A percentile compares a stretch with the other conserved stretches of the same genome.
Conservation (phyloP, 2,888 invertebrate genomes). For the Drosophila peninsularis region DNA sequence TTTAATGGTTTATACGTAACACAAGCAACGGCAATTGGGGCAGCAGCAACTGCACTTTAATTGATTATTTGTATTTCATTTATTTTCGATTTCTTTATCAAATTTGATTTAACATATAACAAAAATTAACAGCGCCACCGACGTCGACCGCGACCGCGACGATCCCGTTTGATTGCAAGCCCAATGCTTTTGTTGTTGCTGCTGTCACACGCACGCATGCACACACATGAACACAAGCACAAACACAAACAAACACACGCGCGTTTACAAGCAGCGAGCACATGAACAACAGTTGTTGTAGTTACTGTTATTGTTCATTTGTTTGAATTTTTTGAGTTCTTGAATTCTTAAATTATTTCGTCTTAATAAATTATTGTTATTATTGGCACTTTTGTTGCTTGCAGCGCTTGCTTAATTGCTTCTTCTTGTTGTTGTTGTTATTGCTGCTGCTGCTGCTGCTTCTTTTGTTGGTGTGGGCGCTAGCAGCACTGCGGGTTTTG, state of each 20-base stretch:
- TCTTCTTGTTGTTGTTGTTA: constrained; percentile 16
- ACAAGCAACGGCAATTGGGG: constrained; percentile 41
- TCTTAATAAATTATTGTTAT: constrained; percentile 52
- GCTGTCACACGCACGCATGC: constrained; percentile 39
- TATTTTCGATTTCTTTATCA: constrained; percentile 30
- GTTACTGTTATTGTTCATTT: constrained; percentile 13
- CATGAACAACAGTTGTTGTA: constrained; percentile 30
- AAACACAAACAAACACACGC: constrained; percentile 2
- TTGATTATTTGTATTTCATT: constrained; percentile 55
- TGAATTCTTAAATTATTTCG: constrained; percentile 17
- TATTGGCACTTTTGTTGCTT: constrained; percentile 52
- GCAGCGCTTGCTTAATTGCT: constrained; percentile 8
- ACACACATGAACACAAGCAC: constrained; percentile 7
- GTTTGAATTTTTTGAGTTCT: constrained; percentile 4
- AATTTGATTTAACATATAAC: constrained; percentile 19
- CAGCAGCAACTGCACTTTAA: constrained; percentile 48
- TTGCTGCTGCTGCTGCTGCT: constrained; percentile 28
- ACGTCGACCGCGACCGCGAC: constrained; percentile 24
- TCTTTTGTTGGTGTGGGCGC: constrained; percentile 52
- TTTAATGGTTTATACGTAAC: constrained; percentile 30
- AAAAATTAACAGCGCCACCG: constrained; percentile 19
- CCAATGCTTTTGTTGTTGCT: constrained; percentile 55
- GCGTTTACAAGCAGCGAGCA: constrained; percentile 23
- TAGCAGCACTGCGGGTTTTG: constrained; percentile 32
- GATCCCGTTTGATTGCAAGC: constrained; percentile 53